phyloP scores from a whole-genome alignment of 2,888 invertebrate genomes.

The Tachina grossa region DNA sequence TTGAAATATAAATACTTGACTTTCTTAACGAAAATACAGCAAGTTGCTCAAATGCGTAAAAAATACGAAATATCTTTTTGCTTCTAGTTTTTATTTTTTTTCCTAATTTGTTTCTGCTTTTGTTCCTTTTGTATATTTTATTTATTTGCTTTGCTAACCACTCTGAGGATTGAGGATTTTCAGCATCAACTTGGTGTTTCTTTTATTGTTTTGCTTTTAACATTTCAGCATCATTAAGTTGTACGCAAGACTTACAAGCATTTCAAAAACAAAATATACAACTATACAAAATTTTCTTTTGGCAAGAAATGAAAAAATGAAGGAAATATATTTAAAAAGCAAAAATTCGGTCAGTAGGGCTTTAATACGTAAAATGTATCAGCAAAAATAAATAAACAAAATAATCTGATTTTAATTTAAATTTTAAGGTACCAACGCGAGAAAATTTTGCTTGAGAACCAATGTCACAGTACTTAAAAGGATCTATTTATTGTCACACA shows the following conservation, averaged over 20 bases:
- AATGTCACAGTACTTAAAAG: too few relatives aligned
- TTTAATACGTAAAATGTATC: constrained; percentile 30
- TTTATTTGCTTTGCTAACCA: background rate
- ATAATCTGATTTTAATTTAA: too few relatives aligned
- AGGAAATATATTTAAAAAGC: background rate
- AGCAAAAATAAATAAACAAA: too few relatives aligned
- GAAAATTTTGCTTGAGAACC: too few relatives aligned
- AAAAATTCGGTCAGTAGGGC: constrained; percentile 25
- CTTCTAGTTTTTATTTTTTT: background rate
- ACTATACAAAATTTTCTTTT: constrained; percentile 1
- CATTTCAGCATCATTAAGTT: constrained; percentile 60
- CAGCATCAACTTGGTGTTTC: constrained; percentile 31
- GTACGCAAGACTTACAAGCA: background rate
- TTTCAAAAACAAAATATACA: background rate
- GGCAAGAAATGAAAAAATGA: background rate
- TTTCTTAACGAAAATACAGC: constrained; percentile 14
- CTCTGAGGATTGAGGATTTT: constrained; percentile 44
- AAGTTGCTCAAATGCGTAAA: background rate
- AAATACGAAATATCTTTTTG: constrained; percentile 21
- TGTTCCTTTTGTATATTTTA: background rate
- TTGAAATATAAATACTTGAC: constrained; percentile 7
- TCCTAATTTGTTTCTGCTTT: background rate
- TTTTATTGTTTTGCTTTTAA: constrained; percentile 48
- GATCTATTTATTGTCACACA: too few relatives aligned
- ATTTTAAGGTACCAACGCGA: too few relatives aligned